phyloP scores from a whole-genome alignment of 2,888 invertebrate genomes.

The Patella ulyssiponensis region DNA sequence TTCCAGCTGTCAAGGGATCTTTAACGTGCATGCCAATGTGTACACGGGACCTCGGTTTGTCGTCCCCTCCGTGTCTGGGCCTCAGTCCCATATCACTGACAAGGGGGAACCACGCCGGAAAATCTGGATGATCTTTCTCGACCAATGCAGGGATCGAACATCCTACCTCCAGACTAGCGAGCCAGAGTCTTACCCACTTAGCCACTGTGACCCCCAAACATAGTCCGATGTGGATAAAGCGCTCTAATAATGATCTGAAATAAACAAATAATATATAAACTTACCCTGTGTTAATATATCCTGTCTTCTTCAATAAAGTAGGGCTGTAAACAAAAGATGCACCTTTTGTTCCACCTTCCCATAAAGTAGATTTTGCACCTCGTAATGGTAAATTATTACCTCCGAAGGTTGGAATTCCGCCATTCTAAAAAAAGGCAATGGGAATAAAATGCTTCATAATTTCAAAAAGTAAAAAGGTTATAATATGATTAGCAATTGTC shows the following conservation, averaged over 20 bases:
- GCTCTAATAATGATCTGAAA: background rate
- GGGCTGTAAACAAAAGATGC: constrained; percentile 70
- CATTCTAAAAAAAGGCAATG: constrained; percentile 62
- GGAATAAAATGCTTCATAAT: background rate
- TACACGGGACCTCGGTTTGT: no score
- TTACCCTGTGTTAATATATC: constrained; percentile 56
- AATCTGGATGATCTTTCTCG: no score
- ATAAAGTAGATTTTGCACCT: constrained; percentile 82
- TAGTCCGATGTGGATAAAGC: no score
- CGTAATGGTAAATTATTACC: constrained; percentile 72
- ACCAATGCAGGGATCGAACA: no score
- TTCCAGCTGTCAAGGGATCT: no score
- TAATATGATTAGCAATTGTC: background rate
- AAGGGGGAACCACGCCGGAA: no score
- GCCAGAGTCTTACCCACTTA: no score
- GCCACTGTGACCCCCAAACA: no score
- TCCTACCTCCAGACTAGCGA: no score
- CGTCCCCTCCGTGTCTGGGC: no score
- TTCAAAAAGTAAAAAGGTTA: background rate
- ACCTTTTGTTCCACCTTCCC: constrained; percentile 82
- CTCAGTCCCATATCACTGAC: no score
- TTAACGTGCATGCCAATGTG: no score
- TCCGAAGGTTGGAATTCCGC: constrained; percentile 66
- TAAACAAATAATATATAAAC: constrained; percentile 2
- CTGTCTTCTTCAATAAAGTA: constrained; percentile 43